Base-by-base conservation (phyloP, 2,888 invertebrate species). In the Noctua fimbriata region DNA sequence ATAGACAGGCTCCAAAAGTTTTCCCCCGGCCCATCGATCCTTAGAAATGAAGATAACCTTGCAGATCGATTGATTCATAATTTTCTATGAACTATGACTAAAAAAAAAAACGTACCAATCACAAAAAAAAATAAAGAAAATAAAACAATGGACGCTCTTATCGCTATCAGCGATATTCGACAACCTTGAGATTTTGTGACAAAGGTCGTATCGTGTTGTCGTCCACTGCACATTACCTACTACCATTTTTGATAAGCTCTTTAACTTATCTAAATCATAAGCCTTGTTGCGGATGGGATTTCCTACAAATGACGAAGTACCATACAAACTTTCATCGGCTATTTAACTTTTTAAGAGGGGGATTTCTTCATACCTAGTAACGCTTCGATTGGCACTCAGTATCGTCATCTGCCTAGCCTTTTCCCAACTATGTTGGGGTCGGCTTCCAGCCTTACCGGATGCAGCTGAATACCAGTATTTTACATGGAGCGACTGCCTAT, bases 81-180 rank as follows among this genome's bases (percentile, higher is more conserved):
- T 24, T 70, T 52, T 44, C 1, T 36, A 72, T 75, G n/a, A n/a
- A n/a, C 24, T 44, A 18, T 9, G 52, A 10, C 12, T 44, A 28
- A 55, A 44, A 32, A 44, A 32, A 2, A 49, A 28, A n/a, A 58
- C 12, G 21, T 49, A 66, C 9, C 4, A 4, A 28, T 36, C 14
- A 49, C 55, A 12, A 49, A 52, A 12, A 49, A 52, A 32, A 71
- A 55, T 47, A 41, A 60, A 78, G 16, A 70, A 58, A 44, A 78
- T 1, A 21, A 49, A 41, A 41, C 65, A 80, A 73, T 60, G 49
- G 7, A 1, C 36, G 21, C 0, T 16, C 21, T 79, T 80, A 79
- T 80, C 79, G 66, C 0, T 67, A 73, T 73, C 66, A 44, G 1
- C 9, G 66, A 73, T 80, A 79, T 80, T 80, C 52, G 73, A 44